Base-by-base conservation (phyloP, 2,797 vertebrate species). In the Nannoperca australis region DNA sequence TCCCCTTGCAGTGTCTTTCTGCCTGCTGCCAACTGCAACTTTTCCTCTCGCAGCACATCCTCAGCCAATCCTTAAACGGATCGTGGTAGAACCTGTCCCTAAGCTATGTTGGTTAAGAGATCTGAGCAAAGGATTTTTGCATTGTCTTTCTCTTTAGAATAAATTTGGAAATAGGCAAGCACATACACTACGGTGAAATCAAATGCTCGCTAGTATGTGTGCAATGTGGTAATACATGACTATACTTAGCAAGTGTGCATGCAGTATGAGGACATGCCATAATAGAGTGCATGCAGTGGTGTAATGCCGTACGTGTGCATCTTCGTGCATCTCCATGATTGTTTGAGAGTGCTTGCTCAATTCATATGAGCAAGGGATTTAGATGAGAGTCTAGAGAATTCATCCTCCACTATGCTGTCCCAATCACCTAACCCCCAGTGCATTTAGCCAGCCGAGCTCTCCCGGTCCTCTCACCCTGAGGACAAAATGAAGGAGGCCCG, bases 11-110 rank as follows among this genome's bases (percentile, higher is more conserved):
- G 86, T 85, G 85, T 89, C 90, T 91, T 89, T 87, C 86, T 74
- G 80, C 78, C 85, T 88, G 89, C 88, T 92, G 91, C 89, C 89
- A 91, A 91, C 73, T 88, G 86, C 88, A 93, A 93, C 89, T 93
- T 91, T 92, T 92, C 88, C 87, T 90, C 87, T 84, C 65, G 85
- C 88, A 85, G 84, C 85, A 81, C 76, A 90, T 86, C 76, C 82
- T 87, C 73, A 87, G 87, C 89, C 92, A 94, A 92, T 92, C 91
- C 73, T 68, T 32, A 36, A 85, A 72, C 84, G 85, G 86, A 90
- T 84, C 75, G 84, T 49, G 84, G 68, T 82, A 73, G 82, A 90
- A 91, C 84, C 82, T 89, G 89, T 91, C 90, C 91, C 85, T 83
- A 14, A 89, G 90, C 89, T 71, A 85, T 81, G 78, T 51, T 73